Evolutionary conservation across 2,113 vertebrate genomes (phyloP), one percentile per base, ranked within the genome.

Genomic region (Carassius auratus): DNA sequence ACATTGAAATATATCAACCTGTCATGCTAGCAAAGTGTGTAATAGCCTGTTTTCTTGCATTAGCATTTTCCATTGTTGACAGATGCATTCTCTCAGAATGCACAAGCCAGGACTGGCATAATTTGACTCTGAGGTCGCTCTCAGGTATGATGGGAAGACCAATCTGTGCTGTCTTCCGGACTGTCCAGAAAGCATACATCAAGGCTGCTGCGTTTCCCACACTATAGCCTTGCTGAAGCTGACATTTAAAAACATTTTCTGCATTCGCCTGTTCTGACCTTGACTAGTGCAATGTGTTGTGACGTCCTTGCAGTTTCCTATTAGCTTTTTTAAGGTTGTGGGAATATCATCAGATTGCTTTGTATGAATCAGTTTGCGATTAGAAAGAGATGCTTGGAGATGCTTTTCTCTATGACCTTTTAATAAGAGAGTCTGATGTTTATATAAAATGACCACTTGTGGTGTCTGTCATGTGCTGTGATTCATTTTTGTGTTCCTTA

Each of bases 1-100:
- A 90, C 88, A 89, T 86, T 88, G 86, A 89, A 86, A 87, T 76
- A 83, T 69, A 81, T 89, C 83, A 88, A 81, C 9, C 66, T 14
- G 62, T 88, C 79, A 79, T 87, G 81, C 83, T 55, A 88, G 87
- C 86, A 89, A 88, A 89, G 91, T 89, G 91, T 88, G 88, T 89
- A 91, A 76, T 52, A 87, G 89, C 68, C 42, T 19, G 59, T 85
- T 89, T 84, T 86, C 85, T 84, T 71, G 59, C 81, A 82, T 83
- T 69, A 73, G 6, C 86, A 48, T 84, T 76, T 68, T 77, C 3
- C 9, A 38, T 82, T 82, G 57, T 88, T 83, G 21, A 81, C 50
- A 12, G 61, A 50, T 69, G 57, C 57, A 68, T 17, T 59, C 50
- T 30, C 38, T 73, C 42, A 45, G 45, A 77, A 78, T 68, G 64